Conservation (phyloP, 2,797 vertebrate species). For the Gadopsis marmoratus region DNA sequence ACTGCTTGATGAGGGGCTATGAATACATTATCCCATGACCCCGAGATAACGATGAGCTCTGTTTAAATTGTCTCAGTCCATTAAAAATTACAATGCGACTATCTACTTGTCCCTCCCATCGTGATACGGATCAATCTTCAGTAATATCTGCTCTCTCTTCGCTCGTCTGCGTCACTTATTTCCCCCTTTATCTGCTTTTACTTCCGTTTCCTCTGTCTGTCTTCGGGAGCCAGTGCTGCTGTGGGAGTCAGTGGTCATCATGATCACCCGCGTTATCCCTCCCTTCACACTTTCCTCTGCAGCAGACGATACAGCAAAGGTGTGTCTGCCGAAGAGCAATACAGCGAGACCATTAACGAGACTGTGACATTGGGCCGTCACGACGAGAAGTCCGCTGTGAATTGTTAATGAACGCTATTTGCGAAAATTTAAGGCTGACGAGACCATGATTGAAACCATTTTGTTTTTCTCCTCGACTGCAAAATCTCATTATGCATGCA, state of each 20-base stretch:
- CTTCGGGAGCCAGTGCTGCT: slow-evolving; percentile 4
- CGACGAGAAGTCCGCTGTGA: slow-evolving; percentile 37
- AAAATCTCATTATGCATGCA: slow-evolving; percentile 39
- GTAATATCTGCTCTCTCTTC: slow-evolving; percentile 22
- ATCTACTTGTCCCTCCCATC: slow-evolving; percentile 30
- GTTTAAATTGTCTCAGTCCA: slow-evolving; percentile 54
- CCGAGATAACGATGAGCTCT: slow-evolving; percentile 43
- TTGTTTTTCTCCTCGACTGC: neutral
- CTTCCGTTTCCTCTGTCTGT: neutral
- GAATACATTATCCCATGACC: slow-evolving; percentile 58
- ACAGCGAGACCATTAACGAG: slow-evolving; percentile 28
- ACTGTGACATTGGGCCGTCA: slow-evolving; percentile 5
- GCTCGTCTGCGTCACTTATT: slow-evolving; percentile 11
- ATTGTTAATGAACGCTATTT: slow-evolving; percentile 42
- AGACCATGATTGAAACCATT: neutral
- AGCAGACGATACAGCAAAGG: neutral
- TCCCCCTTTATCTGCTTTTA: slow-evolving; percentile 26
- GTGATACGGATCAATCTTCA: slow-evolving; percentile 27
- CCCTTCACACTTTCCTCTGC: slow-evolving; percentile 2
- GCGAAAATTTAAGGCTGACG: slow-evolving; percentile 26
- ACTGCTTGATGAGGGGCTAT: slow-evolving; percentile 45
- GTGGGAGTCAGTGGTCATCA: slow-evolving; percentile 32
- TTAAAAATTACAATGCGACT: slow-evolving; percentile 46
- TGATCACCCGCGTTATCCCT: slow-evolving; percentile 22
- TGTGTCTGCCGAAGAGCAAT: slow-evolving; percentile 2